A percentile compares a stretch with the other conserved stretches of the same genome.
phyloP scores from a whole-genome alignment of 37 sponge, comb jelly and placozoan genomes.

The Ianthella basta region DNA sequence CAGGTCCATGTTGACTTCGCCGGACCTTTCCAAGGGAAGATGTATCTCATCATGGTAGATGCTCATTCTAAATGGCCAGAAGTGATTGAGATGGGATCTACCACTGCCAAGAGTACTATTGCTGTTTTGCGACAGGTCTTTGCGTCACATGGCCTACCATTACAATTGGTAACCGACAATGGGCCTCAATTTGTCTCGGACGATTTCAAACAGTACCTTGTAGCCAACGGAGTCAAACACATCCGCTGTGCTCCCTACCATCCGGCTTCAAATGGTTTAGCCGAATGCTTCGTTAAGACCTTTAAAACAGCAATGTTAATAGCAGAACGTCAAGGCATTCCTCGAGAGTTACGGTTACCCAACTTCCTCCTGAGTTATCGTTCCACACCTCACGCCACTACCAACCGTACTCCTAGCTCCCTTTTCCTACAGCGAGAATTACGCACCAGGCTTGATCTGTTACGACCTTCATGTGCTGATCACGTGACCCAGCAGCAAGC shows the following conservation, averaged over 20 bases:
- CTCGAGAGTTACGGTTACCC: neutral
- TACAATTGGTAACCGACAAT: constrained; percentile 54
- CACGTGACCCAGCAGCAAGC: neutral
- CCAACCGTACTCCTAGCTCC: constrained; percentile 36
- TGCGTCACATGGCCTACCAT: constrained; percentile 22
- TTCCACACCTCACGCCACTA: constrained; percentile 38
- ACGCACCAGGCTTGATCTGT: neutral
- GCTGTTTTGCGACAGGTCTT: constrained; percentile 20
- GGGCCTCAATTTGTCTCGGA: constrained; percentile 29
- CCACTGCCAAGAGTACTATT: constrained; percentile 2
- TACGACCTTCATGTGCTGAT: neutral
- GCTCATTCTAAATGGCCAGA: constrained; percentile 36
- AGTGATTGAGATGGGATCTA: neutral
- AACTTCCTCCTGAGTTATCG: constrained; percentile 39
- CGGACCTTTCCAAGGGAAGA: constrained; percentile 21
- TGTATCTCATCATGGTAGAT: constrained; percentile 24
- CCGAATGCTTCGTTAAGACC: constrained; percentile 44
- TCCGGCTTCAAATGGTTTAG: constrained; percentile 55
- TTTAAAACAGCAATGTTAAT: constrained; percentile 36
- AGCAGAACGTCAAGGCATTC: neutral
- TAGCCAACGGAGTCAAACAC: constrained; percentile 42
- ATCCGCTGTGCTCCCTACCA: constrained; percentile 44
- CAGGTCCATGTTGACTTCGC: constrained; percentile 30
- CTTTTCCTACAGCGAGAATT: constrained; percentile 21
- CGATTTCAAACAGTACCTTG: constrained; percentile 29